Base-by-base conservation (phyloP, 1,140 invertebrate species). In the Brachystomella parvula region DNA sequence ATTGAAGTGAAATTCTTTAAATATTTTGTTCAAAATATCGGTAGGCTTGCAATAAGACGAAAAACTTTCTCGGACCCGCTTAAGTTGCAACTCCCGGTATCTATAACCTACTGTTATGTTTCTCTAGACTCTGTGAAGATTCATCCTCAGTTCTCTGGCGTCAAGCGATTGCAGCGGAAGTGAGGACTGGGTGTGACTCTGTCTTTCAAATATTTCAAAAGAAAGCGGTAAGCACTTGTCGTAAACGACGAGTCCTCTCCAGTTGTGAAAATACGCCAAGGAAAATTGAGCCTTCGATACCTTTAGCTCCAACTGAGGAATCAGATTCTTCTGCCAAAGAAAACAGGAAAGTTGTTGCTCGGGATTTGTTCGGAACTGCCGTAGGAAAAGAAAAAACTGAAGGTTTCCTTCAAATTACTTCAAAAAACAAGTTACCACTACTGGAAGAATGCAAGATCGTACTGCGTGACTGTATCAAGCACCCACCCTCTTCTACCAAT, bases 101-200 rank as follows among this genome's bases (percentile, higher is more conserved):
- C n/a, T n/a, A n/a, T n/a, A n/a, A n/a, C n/a, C n/a, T n/a, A n/a
- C n/a, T n/a, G n/a, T 39, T 33, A 63, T 63, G 6, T 28, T 47
- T 63, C 1, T 32, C 15, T 29, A 67, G 61, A 24, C 72, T 56
- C 44, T 74, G 56, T 67, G 68, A 21, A 70, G 71, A 9, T 67
- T 71, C 1, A 2, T 56, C n/a, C 29, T 26, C 24, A 3, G 32
- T 61, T 1, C 9, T 62, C 9, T 70, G 68, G 68, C n/a, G 30
- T 2, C 64, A 60, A 49, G 68, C 68, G 12, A 35, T 70, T 6
- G 17, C 6, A 39, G 59, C 63, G 53, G 64, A 70, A 17, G 31
- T 66, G 29, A n/a, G 56, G 1, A 70, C 19, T 66, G 68, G 68
- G 17, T 70, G 64, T 47, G 64, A 66, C 26, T 17, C 47, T 35